phyloP scores from a whole-genome alignment of 1,140 invertebrate species.

The Lasioglossum baleicum region DNA sequence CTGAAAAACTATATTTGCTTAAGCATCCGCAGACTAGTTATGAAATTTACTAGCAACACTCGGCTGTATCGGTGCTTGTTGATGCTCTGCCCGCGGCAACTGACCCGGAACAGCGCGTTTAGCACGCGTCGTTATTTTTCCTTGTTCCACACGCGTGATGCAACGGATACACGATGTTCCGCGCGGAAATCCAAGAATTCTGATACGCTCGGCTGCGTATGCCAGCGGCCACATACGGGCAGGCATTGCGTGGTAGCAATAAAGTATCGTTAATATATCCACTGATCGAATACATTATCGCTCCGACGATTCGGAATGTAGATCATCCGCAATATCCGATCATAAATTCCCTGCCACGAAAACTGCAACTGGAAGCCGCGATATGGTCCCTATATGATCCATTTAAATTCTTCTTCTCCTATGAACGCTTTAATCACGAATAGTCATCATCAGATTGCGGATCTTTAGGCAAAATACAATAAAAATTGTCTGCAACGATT shows the following conservation, averaged over 20 bases:
- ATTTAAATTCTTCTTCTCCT: too few relatives aligned
- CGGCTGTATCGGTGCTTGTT: neutral
- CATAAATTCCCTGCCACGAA: conserved; percentile 46
- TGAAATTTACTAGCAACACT: too few relatives aligned
- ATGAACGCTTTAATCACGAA: too few relatives aligned
- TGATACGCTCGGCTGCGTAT: conserved; percentile 59
- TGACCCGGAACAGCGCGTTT: conserved; percentile 63
- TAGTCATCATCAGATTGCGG: too few relatives aligned
- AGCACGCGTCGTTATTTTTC: conserved; percentile 54
- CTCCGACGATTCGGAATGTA: conserved; percentile 62
- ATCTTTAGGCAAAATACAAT: too few relatives aligned
- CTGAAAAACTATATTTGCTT: too few relatives aligned
- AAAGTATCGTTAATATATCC: conserved; percentile 67
- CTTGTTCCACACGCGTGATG: conserved; percentile 43
- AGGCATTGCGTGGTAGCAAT: conserved; percentile 51
- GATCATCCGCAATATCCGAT: conserved; percentile 46
- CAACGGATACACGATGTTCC: conserved; percentile 33
- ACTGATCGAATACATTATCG: conserved; percentile 66
- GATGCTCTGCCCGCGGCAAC: conserved; percentile 8
- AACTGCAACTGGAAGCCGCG: conserved; percentile 13
- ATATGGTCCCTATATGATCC: neutral
- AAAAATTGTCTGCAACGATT: too few relatives aligned
- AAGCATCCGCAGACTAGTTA: too few relatives aligned
- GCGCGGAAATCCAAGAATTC: conserved; percentile 51
- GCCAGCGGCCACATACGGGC: conserved; percentile 12